These are phyloP conservation scores for Acanthisitta chloris DNA, from an alignment of 2,113 vertebrate species.

Conservation along the genomic window DNA sequence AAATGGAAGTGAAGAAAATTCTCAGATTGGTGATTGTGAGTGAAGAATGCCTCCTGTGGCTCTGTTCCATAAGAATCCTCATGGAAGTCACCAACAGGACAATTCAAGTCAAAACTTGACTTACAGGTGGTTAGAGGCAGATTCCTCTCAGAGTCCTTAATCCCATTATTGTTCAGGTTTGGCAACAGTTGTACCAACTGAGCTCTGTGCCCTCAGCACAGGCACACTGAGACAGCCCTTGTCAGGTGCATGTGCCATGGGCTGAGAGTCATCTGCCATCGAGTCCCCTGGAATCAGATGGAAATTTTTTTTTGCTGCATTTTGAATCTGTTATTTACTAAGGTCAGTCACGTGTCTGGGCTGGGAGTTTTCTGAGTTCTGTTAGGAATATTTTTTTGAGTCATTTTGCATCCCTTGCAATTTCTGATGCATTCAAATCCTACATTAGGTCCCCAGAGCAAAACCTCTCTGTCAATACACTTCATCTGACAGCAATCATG, in stretches of 20 bases:
- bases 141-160: background rate
- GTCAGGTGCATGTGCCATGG: background rate
- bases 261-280: background rate
- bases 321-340: background rate
- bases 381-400: background rate
- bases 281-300: background rate
- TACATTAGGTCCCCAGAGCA: background rate
- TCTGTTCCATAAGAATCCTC: background rate
- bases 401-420: background rate
- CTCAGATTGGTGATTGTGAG: background rate
- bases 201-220: background rate
- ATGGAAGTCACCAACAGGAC: background rate
- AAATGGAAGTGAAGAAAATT: background rate
- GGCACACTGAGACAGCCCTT: background rate
- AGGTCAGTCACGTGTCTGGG: background rate
- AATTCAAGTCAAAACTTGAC: background rate
- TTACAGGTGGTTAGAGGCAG: background rate
- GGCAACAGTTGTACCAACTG: background rate
- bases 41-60: accelerated
- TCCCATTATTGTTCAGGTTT: background rate
- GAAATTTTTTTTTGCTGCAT: background rate
- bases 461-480: background rate
- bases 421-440: slow-evolving; percentile 16
- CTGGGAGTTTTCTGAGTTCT: background rate
- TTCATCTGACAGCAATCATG: background rate